Evolutionary conservation across 2,888 invertebrate genomes (phyloP), one percentile per base, ranked within the genome.

Genomic region (Parelbella ahira): DNA sequence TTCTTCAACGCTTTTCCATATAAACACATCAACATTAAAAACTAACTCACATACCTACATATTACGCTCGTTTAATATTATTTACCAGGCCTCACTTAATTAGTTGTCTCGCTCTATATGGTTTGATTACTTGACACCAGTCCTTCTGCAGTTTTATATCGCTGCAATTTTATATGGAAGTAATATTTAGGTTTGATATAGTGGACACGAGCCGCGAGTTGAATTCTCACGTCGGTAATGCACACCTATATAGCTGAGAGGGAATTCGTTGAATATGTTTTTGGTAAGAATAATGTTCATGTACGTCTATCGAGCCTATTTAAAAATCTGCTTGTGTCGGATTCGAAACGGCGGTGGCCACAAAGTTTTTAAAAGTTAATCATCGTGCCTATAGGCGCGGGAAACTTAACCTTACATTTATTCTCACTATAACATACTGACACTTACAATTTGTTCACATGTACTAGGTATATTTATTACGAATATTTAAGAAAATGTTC

Each of bases 41-140:
- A 42, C 34, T 34, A 29, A 42, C 28, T 20, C 25, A 24, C 24
- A 33, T 33, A 33, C 24, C n/a, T 25, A 33, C 28, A 18, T 34
- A 37, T 28, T 23, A 28, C 9, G 32, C n/a, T 6, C 25, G 21
- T 28, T 33, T 23, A 34, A 41, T 42, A 54, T 50, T 48, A 54
- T 56, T 57, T 51, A 49, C 49, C 42, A 45, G 53, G 49, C 50
- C 45, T 52, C 49, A 45, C 50, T 58, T 58, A 56, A 60, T 58
- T 56, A 56, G 50, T 48, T 36, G 47, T 43, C 44, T 44, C 28
- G 33, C 45, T 51, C 32, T 39, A 53, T 48, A 56, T 37, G 53
- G 52, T 13, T 27, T 46, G 50, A 52, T 50, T 39, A 48, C 45
- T 51, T 51, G 48, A 45, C 49, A 47, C 52, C 42, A 47, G 46